phyloP scores from a whole-genome alignment of 2,797 vertebrate species.

The Molossus molossus region DNA sequence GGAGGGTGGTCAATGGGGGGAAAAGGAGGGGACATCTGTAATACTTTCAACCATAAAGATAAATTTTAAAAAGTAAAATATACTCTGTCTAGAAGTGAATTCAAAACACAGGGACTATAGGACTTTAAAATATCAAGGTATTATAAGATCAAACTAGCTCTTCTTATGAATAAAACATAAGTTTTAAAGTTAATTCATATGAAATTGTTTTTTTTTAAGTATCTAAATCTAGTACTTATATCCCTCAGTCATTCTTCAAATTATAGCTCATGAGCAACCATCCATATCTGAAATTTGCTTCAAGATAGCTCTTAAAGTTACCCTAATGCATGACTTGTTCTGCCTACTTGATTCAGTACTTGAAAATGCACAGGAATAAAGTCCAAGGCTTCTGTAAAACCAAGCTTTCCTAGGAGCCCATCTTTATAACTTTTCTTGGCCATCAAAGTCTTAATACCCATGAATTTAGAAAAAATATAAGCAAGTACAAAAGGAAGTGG shows the following conservation, averaged over 20 bases:
- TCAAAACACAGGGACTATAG: constrained; percentile 11
- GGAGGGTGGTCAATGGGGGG: too few relatives aligned
- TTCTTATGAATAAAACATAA: constrained; percentile 77
- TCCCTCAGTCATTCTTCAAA: constrained; percentile 53
- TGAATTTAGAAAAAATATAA: background rate
- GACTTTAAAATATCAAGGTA: constrained; percentile 62
- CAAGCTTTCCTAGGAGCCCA: background rate
- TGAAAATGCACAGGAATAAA: constrained; percentile 52
- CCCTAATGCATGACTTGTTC: background rate
- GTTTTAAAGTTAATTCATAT: constrained; percentile 57
- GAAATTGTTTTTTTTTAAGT: constrained; percentile 59
- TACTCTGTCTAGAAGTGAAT: constrained; percentile 35
- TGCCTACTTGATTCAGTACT: constrained; percentile 36
- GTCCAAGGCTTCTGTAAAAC: background rate
- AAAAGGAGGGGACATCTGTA: too few relatives aligned
- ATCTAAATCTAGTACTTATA: constrained; percentile 65
- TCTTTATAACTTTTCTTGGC: background rate
- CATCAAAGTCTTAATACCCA: constrained; percentile 7
- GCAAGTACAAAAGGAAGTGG: background rate
- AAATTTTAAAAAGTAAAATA: background rate
- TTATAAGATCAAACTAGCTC: constrained; percentile 65
- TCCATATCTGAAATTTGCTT: constrained; percentile 22
- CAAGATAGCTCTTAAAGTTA: constrained; percentile 35
- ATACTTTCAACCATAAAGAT: too few relatives aligned
- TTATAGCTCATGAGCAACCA: constrained; percentile 39